These are phyloP conservation scores for Drosophila sordidapex DNA, from an alignment of 2,888 invertebrate genomes.

Conservation along the genomic window DNA sequence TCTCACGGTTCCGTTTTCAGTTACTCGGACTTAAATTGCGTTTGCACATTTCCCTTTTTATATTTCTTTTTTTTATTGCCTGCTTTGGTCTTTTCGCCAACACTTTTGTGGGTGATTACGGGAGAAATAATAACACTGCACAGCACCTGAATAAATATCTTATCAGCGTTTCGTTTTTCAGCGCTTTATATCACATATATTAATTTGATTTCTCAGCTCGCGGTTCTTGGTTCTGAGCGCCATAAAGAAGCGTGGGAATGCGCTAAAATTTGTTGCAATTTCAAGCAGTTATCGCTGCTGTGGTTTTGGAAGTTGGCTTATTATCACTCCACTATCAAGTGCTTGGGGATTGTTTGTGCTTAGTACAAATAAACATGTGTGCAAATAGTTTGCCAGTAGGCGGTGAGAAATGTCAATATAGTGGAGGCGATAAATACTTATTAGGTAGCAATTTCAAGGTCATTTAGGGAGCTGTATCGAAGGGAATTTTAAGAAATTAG, in stretches of 20 bases:
- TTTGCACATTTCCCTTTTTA: constrained; percentile 70
- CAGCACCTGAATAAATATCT: constrained; percentile 78
- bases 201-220: constrained; percentile 65
- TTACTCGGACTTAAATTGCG: constrained; percentile 71
- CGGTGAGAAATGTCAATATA: constrained; percentile 72
- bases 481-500: neutral
- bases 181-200: constrained; percentile 64
- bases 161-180: constrained; percentile 70
- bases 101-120: constrained; percentile 75
- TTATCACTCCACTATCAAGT: constrained; percentile 68
- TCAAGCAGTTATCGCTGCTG: constrained; percentile 27
- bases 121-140: constrained; percentile 41
- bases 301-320: constrained; percentile 35
- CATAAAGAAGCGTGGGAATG: constrained; percentile 75
- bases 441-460: constrained; percentile 35
- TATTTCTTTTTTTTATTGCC: constrained; percentile 47
- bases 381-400: constrained; percentile 54
- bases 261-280: constrained; percentile 51
- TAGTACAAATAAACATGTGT: constrained; percentile 44
- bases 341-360: constrained; percentile 55
- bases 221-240: constrained; percentile 31
- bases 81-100: constrained; percentile 61
- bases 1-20: constrained; percentile 80
- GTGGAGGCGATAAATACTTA: constrained; percentile 29
- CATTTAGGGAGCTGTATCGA: neutral